These are phyloP conservation scores for Xerus rutilus DNA, from an alignment of 2,797 vertebrate species.

Conservation along the genomic window DNA sequence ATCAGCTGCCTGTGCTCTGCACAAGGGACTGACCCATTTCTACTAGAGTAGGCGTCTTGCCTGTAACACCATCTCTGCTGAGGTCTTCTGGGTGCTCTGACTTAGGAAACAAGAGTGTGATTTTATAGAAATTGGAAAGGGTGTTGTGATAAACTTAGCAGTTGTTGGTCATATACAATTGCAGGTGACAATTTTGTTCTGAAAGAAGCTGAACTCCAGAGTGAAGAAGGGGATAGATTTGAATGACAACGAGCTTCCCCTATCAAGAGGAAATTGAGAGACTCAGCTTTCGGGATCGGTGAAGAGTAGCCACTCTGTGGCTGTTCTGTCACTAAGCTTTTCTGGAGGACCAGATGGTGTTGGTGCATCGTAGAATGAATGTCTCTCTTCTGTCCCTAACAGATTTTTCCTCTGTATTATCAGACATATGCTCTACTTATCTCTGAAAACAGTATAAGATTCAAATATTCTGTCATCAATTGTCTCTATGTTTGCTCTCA, in stretches of 20 bases:
- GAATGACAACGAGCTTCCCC: background rate
- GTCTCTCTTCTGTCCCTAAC: background rate
- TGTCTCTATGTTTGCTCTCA: background rate
- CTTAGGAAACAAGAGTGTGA: slow-evolving; percentile 39
- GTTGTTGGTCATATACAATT: background rate
- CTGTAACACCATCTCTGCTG: background rate
- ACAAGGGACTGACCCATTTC: slow-evolving; percentile 1
- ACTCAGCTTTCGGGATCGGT: background rate
- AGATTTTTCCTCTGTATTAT: background rate
- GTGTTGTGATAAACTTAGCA: slow-evolving; percentile 62
- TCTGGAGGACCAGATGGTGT: background rate
- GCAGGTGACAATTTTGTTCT: slow-evolving; percentile 62
- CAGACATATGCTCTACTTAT: background rate
- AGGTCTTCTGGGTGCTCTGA: slow-evolving; percentile 20
- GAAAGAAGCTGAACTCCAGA: slow-evolving; percentile 23
- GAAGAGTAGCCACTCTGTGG: background rate
- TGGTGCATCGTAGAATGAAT: background rate
- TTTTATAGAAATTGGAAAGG: slow-evolving; percentile 58
- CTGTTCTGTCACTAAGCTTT: slow-evolving; percentile 35
- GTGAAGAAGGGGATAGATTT: background rate
- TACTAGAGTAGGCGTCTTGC: background rate
- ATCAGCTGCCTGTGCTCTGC: background rate
- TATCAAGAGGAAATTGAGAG: background rate
- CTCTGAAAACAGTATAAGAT: background rate
- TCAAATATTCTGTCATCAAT: background rate